These are phyloP conservation scores for Acipenser ruthenus DNA, from an alignment of 2,797 vertebrate genomes.

Conservation along the genomic window DNA sequence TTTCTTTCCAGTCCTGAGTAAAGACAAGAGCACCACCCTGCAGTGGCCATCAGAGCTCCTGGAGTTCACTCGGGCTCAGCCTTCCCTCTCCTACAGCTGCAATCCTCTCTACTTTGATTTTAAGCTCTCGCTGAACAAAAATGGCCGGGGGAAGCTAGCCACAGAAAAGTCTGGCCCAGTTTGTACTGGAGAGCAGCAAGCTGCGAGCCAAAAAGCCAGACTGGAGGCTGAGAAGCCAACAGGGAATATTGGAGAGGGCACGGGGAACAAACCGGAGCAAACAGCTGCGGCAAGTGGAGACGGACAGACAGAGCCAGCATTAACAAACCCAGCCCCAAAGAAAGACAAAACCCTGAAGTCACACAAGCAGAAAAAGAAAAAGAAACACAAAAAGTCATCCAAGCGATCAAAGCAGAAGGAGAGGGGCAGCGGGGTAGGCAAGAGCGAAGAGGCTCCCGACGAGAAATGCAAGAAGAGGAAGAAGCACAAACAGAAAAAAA, in stretches of 20 bases:
- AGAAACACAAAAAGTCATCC: constrained; percentile 93
- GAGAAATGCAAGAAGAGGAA: constrained; percentile 88
- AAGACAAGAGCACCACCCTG: constrained; percentile 90
- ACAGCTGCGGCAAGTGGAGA: constrained; percentile 35
- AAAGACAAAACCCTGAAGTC: no score
- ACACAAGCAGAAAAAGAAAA: constrained; percentile 87
- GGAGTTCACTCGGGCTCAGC: constrained; percentile 87
- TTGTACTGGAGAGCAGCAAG: no score
- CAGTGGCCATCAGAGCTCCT: constrained; percentile 97
- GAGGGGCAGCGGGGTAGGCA: constrained; percentile 57
- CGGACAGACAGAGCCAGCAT: constrained; percentile 43
- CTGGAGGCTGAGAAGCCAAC: constrained; percentile 35
- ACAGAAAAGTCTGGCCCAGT: no score
- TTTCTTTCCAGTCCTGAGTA: constrained; percentile 90
- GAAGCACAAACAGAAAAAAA: constrained; percentile 87
- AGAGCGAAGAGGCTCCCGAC: constrained; percentile 55
- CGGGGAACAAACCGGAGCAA: constrained; percentile 32
- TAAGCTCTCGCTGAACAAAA: constrained; percentile 87
- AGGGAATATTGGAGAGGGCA: constrained; percentile 39
- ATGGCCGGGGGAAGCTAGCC: constrained; percentile 15
- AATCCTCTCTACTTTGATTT: constrained; percentile 98
- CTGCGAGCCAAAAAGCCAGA: not conserved
- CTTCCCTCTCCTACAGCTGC: constrained; percentile 91
- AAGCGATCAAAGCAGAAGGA: constrained; percentile 77
- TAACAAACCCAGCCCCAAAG: no score